These are phyloP conservation scores for Channa argus DNA, from an alignment of 2,113 vertebrate genomes.

Conservation along the genomic window DNA sequence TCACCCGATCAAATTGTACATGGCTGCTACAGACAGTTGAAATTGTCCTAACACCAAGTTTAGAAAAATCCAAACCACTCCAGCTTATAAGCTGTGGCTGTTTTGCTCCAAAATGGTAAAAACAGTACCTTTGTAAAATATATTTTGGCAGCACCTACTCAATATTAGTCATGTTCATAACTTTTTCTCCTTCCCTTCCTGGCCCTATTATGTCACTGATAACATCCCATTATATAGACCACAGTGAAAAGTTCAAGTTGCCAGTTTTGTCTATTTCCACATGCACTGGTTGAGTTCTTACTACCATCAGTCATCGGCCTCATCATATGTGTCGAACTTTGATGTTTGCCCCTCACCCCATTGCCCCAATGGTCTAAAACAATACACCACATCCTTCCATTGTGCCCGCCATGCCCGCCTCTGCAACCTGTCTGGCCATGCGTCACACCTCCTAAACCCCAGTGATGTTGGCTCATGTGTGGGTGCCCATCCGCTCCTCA, in stretches of 20 bases:
- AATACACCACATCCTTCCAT: constrained; percentile 81
- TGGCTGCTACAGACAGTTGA: constrained; percentile 46
- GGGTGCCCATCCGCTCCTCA: constrained; percentile 70
- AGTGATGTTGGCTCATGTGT: constrained; percentile 42
- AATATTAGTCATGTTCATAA: constrained; percentile 28
- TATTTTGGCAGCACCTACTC: constrained; percentile 38
- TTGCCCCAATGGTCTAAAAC: constrained; percentile 57
- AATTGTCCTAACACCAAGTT: constrained; percentile 20
- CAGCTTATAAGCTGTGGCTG: background rate
- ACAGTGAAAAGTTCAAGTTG: constrained; percentile 45
- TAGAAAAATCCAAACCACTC: constrained; percentile 5
- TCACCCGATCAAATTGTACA: constrained; percentile 58
- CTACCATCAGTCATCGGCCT: constrained; percentile 66
- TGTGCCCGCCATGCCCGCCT: constrained; percentile 67
- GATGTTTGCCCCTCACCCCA: constrained; percentile 39
- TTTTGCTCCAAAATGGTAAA: constrained; percentile 17
- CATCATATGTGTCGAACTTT: constrained; percentile 67
- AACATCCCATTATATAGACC: background rate
- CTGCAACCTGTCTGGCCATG: constrained; percentile 22
- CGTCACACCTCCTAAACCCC: constrained; percentile 19
- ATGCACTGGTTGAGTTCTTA: constrained; percentile 19
- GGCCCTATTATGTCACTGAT: constrained; percentile 42
- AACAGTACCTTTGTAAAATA: constrained; percentile 12
- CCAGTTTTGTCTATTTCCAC: constrained; percentile 33
- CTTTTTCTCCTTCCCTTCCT: constrained; percentile 19